These are phyloP conservation scores for Xanthia togata DNA, from an alignment of 2,888 invertebrate genomes.

Conservation along the genomic window DNA sequence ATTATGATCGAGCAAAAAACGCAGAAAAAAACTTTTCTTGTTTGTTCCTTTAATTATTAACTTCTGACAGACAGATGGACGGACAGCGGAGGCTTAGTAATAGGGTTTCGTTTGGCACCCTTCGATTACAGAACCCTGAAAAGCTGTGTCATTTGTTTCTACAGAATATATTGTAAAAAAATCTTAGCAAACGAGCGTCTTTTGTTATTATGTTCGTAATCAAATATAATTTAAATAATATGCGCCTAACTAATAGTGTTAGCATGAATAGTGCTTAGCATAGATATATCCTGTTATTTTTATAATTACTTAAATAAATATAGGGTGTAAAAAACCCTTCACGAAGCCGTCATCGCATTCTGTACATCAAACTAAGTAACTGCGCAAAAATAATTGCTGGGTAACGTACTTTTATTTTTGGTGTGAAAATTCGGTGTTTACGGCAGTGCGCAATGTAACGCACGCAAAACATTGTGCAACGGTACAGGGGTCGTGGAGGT, in stretches of 20 bases:
- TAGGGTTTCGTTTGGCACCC: no score
- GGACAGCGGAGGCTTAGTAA: no score
- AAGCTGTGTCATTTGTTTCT: no score
- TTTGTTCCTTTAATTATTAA: no score
- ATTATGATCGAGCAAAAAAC: no score
- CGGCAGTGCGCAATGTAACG: neutral
- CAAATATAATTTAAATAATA: constrained; percentile 10
- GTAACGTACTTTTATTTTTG: neutral
- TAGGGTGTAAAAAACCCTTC: neutral
- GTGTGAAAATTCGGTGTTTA: neutral
- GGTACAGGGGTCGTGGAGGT: no score
- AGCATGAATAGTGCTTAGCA: constrained; percentile 54
- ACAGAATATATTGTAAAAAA: no score
- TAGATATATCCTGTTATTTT: neutral
- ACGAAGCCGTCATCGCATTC: neutral
- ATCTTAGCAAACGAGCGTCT: no score
- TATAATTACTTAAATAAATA: neutral
- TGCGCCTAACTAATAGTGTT: constrained; percentile 41
- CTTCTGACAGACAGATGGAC: no score
- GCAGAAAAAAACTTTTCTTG: no score
- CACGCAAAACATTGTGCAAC: neutral
- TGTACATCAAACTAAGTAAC: neutral
- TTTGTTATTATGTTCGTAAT: no score
- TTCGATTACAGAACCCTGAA: no score
- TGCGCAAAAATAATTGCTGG: neutral